Evolutionary conservation across 1,140 invertebrate genomes (phyloP), one percentile per base, ranked within the genome.

Genomic region (Arion vulgaris): DNA sequence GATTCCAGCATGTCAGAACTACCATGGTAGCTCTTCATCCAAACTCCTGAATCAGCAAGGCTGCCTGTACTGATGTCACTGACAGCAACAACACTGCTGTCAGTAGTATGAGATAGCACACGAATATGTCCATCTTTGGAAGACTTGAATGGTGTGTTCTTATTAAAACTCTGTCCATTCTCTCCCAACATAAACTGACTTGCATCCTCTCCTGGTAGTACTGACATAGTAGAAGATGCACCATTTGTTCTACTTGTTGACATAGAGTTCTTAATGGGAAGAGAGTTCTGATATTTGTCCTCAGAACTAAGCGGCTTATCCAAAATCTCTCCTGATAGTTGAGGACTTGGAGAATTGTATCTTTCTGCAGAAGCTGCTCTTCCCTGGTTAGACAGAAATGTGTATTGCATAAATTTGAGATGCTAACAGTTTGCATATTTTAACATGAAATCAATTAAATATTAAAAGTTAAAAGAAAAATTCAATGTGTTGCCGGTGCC

Each of bases 231-330:
- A 23, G 88, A 87, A 5, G 86, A 84, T 4, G 86, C 76, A 28
- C 85, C 75, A 41, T 81, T 87, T 19, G 85, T 82, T 72, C 62
- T 86, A 17, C 88, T 86, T 57, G 88, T 87, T 34, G 89, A 88
- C 17, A 90, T 86, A 77, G 87, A 89, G 41, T 89, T 88, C 71
- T 86, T 83, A 66, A 89, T 88, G 82, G 89, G 88, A 36, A 49
- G 11, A 13, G 53, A 23, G 15, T 76, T 45, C 49, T 32, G 49
- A 28, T 76, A 51, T 26, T 72, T 19, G 15, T 23, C 41, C 23
- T 76, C 68, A 66, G 5, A 1, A 32, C 62, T 66, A 66, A 32
- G 5, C 4, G 62, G 17, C 17, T 66, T 66, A 23, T 66, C 28
- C 4, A 7, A 41, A 41, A 19, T 41, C 53, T 41, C 75, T 69